These are phyloP conservation scores for Columba livia DNA, from an alignment of 2,113 vertebrate species.

Conservation along the genomic window DNA sequence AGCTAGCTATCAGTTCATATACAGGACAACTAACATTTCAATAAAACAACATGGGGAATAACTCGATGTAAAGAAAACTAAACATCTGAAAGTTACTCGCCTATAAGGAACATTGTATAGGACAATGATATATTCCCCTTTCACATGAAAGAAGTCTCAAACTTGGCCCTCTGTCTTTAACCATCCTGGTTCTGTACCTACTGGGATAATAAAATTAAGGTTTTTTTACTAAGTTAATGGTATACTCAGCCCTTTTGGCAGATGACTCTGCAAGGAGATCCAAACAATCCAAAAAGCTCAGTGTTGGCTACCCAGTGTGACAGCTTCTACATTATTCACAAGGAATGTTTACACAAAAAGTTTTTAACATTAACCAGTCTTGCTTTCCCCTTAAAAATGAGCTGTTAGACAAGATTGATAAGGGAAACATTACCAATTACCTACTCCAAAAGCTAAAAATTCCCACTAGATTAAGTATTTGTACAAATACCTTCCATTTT, in stretches of 20 bases:
- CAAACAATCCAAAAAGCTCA: neutral
- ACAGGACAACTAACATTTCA: neutral
- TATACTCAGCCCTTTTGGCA: neutral
- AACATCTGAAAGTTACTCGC: neutral
- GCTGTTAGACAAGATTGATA: neutral
- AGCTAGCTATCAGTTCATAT: neutral
- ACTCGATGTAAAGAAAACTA: neutral
- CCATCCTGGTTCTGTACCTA: neutral
- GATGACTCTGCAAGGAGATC: neutral
- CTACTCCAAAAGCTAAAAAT: neutral
- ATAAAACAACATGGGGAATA: neutral
- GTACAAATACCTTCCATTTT: neutral
- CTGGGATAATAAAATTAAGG: neutral
- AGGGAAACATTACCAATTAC: neutral
- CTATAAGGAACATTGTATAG: neutral
- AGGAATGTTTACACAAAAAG: neutral
- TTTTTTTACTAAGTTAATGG: neutral
- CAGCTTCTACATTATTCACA: neutral
- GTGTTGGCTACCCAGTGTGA: neutral
- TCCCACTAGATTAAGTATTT: neutral
- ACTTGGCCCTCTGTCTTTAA: neutral
- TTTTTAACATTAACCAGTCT: neutral
- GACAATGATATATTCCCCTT: neutral
- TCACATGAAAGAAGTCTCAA: neutral
- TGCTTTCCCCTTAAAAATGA: neutral